Evolutionary conservation across 37 sponge, comb jelly and placozoan genomes (phyloP).

Genomic region (Mnemiopsis leidyi): DNA sequence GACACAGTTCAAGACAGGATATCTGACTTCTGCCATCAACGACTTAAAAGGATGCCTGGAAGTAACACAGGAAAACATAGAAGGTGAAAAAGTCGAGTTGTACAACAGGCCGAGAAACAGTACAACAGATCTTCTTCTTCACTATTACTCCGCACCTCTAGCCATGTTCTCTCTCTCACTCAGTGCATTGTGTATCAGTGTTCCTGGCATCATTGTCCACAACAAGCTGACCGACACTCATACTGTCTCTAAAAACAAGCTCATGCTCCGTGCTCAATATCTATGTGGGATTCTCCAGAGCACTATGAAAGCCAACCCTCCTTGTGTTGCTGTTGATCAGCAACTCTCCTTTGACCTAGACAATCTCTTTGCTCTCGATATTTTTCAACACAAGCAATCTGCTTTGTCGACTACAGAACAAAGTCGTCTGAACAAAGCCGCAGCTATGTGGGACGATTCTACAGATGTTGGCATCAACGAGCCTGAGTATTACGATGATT

Average conservation of each 20-base stretch:
- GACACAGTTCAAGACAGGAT: neutral
- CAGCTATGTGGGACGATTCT: constrained; percentile 15
- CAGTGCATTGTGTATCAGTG: neutral
- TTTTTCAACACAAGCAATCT: neutral
- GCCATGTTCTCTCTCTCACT: constrained; percentile 11
- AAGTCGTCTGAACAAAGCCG: neutral
- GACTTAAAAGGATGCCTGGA: neutral
- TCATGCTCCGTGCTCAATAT: neutral
- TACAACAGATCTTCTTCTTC: constrained; percentile 3
- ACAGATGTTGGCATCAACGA: neutral
- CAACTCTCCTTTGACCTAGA: constrained; percentile 14
- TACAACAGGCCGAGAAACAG: neutral
- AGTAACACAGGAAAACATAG: neutral
- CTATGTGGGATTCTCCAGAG: neutral
- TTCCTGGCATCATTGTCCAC: neutral
- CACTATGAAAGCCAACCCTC: neutral
- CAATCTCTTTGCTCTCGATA: neutral
- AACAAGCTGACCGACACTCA: neutral
- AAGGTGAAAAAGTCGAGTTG: neutral
- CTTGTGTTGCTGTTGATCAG: constrained; percentile 50
- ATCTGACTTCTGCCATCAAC: neutral
- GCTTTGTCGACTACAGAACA: constrained; percentile 17
- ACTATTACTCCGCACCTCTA: constrained; percentile 52
- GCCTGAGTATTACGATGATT: constrained; percentile 14
- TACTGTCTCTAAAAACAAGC: neutral